Percentiles rank a stretch among this genome's conserved stretches.
These are phyloP conservation scores for Norana najaformis DNA, from an alignment of 2,888 invertebrate species.

Conservation along the genomic window DNA sequence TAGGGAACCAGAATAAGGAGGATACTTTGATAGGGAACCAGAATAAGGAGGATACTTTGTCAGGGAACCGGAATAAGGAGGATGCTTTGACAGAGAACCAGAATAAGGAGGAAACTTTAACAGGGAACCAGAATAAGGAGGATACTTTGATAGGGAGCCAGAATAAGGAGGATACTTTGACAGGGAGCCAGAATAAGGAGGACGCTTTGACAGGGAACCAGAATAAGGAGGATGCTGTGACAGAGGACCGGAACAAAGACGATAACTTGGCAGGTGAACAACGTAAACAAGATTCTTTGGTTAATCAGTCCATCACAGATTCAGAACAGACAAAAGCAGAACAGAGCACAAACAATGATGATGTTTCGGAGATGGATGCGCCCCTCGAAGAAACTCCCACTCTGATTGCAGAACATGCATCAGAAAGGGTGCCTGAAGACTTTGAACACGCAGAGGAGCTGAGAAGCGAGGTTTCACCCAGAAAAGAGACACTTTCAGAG, in stretches of 20 bases:
- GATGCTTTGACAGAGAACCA: neutral
- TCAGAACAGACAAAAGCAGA: slow-evolving; percentile 1
- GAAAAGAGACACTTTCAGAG: neutral
- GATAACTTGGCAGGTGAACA: neutral
- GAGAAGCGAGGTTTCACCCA: neutral
- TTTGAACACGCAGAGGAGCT: neutral
- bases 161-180: neutral
- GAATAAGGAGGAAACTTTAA: neutral
- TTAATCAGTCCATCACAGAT: neutral
- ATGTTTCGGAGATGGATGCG: neutral
- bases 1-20: neutral
- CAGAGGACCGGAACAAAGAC: neutral
- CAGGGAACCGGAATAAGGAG: neutral
- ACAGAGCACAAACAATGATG: neutral
- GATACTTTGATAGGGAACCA: neutral
- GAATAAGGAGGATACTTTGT: neutral
- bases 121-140: neutral
- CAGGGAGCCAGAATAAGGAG: neutral
- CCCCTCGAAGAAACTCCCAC: neutral
- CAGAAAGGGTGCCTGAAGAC: neutral
- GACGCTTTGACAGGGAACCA: neutral
- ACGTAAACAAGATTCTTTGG: neutral
- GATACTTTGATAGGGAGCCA: neutral
- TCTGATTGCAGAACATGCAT: neutral
- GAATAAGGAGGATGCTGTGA: neutral